Percentiles rank a stretch among this genome's conserved stretches.
Evolutionary conservation across 2,113 vertebrate species (phyloP).

Genomic region (Antigone vipio): DNA sequence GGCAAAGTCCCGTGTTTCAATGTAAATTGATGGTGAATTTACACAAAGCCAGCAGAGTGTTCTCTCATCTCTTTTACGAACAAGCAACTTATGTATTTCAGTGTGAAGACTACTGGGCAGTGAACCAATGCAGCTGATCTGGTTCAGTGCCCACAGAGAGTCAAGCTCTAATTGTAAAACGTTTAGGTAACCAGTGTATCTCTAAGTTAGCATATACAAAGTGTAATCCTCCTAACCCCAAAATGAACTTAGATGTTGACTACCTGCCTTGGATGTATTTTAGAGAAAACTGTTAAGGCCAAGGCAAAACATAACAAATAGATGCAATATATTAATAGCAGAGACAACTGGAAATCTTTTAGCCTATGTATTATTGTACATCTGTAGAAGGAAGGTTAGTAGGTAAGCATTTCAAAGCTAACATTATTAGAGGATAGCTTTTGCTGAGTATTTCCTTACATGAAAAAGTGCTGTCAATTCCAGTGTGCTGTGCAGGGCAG

Average conservation of each 20-base stretch:
- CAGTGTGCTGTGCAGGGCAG: background rate
- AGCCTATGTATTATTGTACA: background rate
- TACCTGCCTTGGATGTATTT: conserved; percentile 4
- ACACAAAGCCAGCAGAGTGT: background rate
- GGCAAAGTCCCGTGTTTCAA: background rate
- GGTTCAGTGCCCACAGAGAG: background rate
- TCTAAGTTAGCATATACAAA: background rate
- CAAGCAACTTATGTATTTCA: background rate
- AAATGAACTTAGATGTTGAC: conserved; percentile 1
- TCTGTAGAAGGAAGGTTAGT: conserved; percentile 4
- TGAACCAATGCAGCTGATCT: background rate
- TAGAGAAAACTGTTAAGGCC: conserved; percentile 17
- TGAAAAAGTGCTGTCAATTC: background rate
- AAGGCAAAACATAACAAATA: background rate
- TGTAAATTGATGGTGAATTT: conserved; percentile 4
- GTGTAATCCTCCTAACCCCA: background rate
- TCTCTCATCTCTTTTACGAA: background rate
- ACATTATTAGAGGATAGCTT: background rate
- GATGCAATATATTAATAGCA: background rate
- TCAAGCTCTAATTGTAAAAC: background rate
- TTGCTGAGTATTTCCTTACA: background rate
- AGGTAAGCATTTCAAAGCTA: background rate
- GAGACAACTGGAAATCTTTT: background rate
- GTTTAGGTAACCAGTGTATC: background rate
- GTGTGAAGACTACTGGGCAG: background rate